Evolutionary conservation across 1,140 invertebrate genomes (phyloP), one percentile per base, ranked within the genome.

Genomic region (Heliconius himera): DNA sequence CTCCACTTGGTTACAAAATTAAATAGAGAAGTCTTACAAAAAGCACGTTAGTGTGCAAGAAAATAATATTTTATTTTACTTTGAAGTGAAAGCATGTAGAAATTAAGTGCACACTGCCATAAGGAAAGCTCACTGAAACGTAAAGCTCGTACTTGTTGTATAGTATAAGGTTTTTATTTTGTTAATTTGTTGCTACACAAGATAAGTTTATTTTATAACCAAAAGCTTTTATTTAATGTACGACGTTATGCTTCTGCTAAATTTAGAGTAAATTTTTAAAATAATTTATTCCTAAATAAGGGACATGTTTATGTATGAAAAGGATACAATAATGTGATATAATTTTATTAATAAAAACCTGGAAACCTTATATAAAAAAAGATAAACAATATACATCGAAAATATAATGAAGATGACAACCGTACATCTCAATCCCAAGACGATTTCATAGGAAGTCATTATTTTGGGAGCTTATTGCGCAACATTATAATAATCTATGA

Each of bases 41-140:
- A 66, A 26, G 26, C 3, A 29, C 5, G 60, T 22, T 60, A 60
- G 56, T 60, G 3, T 22, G 8, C 56, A 60, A 22, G n/a, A 60
- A 60, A 60, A 60, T 26, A 13, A 13, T 66, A 29, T 29, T 66
- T 60, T 60, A 60, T 60, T 60, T 60, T 60, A 60, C 60, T 66
- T 66, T 66, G 60, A 26, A 29, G 60, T 29, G 26, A 66, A 66
- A 66, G 22, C 60, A 66, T 16, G 60, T 26, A 66, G 11, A 66
- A 66, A 66, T 29, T 29, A 66, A 66, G 26, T 66, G 60, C 22
- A 29, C 60, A 5, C 13, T 66, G 60, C 22, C 26, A 66, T 13
- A 66, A 66, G 26, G 13, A 66, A 66, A 29, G 22, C 26, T 66
- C 26, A 66, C 60, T 29, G 26, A 66, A 29, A 11, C 60, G 20